These are phyloP conservation scores for Coenonympha arcania DNA, from an alignment of 2,888 invertebrate genomes.

Conservation along the genomic window DNA sequence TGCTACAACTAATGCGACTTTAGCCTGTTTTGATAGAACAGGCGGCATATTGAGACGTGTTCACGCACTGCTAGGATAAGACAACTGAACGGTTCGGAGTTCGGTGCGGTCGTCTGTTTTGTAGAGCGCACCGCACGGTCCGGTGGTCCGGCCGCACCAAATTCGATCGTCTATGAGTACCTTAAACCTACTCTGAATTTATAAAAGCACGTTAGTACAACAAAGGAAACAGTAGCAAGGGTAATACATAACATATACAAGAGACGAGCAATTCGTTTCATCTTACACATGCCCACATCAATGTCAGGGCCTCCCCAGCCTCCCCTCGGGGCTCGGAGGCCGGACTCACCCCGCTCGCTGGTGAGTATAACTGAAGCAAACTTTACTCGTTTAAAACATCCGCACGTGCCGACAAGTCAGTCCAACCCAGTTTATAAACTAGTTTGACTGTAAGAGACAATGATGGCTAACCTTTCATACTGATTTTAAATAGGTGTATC, in stretches of 20 bases:
- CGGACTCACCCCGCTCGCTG: too few species aligned
- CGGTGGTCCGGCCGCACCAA: too few species aligned
- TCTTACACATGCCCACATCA: conserved; percentile 54
- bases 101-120: too few species aligned
- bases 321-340: conserved; percentile 33
- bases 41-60: too few species aligned
- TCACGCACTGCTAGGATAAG: too few species aligned
- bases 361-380: conserved; percentile 36
- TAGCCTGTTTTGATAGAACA: too few species aligned
- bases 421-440: not conserved
- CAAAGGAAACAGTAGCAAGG: conserved; percentile 2
- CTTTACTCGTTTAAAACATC: conserved; percentile 5
- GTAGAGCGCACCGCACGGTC: too few species aligned
- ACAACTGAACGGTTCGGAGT: too few species aligned
- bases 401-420: conserved; percentile 1
- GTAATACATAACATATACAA: conserved; percentile 5
- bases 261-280: conserved; percentile 20
- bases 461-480: not conserved
- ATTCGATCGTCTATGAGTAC: too few species aligned
- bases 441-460: too few species aligned
- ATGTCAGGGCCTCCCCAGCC: conserved; percentile 36
- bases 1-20: too few species aligned
- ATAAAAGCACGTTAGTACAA: not conserved
- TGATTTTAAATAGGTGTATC: not conserved
- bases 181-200: too few species aligned